Evolutionary conservation across 2,888 invertebrate species (phyloP).

Genomic region (Eustalomyia histrio): DNA sequence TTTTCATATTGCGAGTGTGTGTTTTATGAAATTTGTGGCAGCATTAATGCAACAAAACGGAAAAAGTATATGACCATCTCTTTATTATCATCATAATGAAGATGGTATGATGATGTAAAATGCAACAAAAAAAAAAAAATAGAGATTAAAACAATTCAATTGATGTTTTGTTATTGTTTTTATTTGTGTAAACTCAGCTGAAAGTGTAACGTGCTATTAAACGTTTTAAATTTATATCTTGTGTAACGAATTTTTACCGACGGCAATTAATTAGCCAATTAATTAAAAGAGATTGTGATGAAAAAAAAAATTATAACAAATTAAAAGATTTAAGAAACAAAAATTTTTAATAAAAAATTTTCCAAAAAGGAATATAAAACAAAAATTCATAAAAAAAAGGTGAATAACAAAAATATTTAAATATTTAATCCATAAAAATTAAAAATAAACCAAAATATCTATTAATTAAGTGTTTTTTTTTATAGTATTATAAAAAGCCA

Average conservation of each 20-base stretch:
- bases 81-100: constrained; percentile 28
- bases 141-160: constrained; percentile 43
- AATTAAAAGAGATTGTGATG: constrained; percentile 22
- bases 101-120: constrained; percentile 15
- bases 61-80: neutral
- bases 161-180: constrained; percentile 43
- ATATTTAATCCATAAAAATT: neutral
- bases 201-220: constrained; percentile 56
- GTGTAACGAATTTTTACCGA: constrained; percentile 42
- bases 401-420: neutral
- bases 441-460: neutral
- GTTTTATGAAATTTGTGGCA: constrained; percentile 40
- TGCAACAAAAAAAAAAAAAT: neutral
- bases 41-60: constrained; percentile 5
- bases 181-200: constrained; percentile 43
- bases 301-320: constrained; percentile 13
- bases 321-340: constrained; percentile 4
- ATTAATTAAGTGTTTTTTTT: constrained; percentile 2
- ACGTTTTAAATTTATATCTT: constrained; percentile 60
- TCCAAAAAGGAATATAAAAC: constrained; percentile 1
- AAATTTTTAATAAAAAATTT: constrained; percentile 14
- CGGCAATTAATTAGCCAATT: constrained; percentile 59
- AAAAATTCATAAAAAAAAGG: constrained; percentile 21
- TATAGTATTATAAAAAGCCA: neutral
- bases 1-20: constrained; percentile 22